Conservation (phyloP, 1,140 invertebrate genomes). For the Rhysida immarginata region DNA sequence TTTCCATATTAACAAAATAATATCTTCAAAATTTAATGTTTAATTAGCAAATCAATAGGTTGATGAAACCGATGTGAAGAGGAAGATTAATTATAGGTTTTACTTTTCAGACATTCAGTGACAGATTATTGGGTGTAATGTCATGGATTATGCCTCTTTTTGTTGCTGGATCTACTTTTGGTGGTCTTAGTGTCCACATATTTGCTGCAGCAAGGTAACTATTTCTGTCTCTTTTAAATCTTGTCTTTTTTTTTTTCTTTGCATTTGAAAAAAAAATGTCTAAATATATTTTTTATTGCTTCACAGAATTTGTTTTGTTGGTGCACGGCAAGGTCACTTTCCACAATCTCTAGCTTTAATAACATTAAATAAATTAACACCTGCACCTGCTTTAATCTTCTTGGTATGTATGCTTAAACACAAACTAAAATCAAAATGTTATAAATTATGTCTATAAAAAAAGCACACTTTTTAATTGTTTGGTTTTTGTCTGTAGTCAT, state of each 20-base stretch:
- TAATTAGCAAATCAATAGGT: background rate
- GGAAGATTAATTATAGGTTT: slow-evolving; percentile 2
- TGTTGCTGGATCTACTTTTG: slow-evolving; percentile 73
- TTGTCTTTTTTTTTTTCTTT: background rate
- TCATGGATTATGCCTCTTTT: slow-evolving; percentile 78
- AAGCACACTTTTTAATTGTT: background rate
- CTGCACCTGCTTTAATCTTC: slow-evolving; percentile 76
- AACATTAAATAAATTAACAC: slow-evolving; percentile 68
- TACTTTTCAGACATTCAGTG: slow-evolving; percentile 51
- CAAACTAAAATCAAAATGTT: too few relatives aligned
- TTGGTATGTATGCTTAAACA: slow-evolving; percentile 48
- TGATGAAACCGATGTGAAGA: background rate
- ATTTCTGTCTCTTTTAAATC: background rate
- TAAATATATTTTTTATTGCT: background rate
- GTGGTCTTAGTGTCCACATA: slow-evolving; percentile 72
- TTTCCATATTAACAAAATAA: background rate
- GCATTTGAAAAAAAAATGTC: background rate
- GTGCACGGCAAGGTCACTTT: slow-evolving; percentile 76
- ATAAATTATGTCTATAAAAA: slow-evolving; percentile 12
- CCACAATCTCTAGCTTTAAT: slow-evolving; percentile 75
- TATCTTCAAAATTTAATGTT: background rate
- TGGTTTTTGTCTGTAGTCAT: background rate
- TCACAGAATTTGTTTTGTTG: slow-evolving; percentile 67
- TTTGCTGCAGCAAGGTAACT: slow-evolving; percentile 56
- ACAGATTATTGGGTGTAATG: slow-evolving; percentile 56